Base-by-base conservation (phyloP, 1,140 invertebrate genomes). In the Chironomus tepperi region DNA sequence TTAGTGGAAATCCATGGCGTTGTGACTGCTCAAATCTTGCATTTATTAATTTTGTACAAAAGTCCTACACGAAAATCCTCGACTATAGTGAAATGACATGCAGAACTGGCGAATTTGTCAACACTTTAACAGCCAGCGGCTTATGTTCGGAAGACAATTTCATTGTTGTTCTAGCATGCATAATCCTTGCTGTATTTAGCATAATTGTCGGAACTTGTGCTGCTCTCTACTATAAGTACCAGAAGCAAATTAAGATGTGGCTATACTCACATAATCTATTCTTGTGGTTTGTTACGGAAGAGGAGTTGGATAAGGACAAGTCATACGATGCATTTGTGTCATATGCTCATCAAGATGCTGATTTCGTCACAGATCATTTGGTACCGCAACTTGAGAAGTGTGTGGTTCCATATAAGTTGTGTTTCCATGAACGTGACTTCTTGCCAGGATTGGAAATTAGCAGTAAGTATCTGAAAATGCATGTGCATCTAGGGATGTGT, bases 311-410 rank as follows among this genome's bases (percentile, higher is more conserved):
- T 78, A 88, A 89, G 76, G 88, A 93, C 72, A 94, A 93, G 79
- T 79, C 85, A 7, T 95, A 90, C 80, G 95, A 97, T 79, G 93
- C 92, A 0, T 97, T 96, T 80, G 86, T 97, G 47, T 94, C 93
- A 75, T 96, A 91, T 79, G 92, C 93, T 0, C 89, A 93, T 77
- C 87, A 89, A 78, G 95, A 97, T 80, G 88, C 91, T 74, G 85
- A 88, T 3, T 93, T 91, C 79, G 88, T 96, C 0, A 81, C 88
- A 0, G 83, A 89, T 5, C 83, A 89, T 73, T 79, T 96, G 19
- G 85, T 93, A 47, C 83, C 88, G 0, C 84, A 87, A 67, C 80
- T 96, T n/a, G 90, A 92, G 80, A 80, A 79, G 8, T 87, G 86
- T 0, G 79, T 84, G 0, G 83, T 80, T 8, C 84, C 86, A 7